These are phyloP conservation scores for Poecilia wingei DNA, from an alignment of 2,797 vertebrate species.

Conservation along the genomic window DNA sequence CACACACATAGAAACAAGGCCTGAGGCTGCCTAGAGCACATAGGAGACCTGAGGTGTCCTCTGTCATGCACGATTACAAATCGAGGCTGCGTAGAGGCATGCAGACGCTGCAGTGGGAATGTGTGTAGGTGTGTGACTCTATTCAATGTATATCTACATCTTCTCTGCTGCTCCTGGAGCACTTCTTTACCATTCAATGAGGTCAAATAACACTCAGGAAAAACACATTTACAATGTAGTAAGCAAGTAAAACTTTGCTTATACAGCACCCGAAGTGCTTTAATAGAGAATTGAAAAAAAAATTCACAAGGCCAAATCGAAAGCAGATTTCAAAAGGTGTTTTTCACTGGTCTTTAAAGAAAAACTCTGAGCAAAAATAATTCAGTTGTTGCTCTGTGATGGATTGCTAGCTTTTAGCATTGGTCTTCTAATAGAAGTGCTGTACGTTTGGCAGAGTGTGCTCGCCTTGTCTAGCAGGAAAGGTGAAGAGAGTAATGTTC, in stretches of 20 bases:
- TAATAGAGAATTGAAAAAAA: not conserved
- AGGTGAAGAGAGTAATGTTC: slow-evolving; percentile 6
- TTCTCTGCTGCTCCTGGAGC: slow-evolving; percentile 34
- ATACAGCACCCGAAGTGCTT: not conserved
- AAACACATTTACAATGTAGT: no score
- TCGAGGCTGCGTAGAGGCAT: slow-evolving; percentile 30
- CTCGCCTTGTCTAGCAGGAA: slow-evolving; percentile 9
- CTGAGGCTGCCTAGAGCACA: slow-evolving; percentile 37
- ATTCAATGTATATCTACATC: slow-evolving; percentile 35
- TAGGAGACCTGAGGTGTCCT: slow-evolving; percentile 64
- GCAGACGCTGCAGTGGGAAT: slow-evolving; percentile 28
- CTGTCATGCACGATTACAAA: slow-evolving; percentile 72
- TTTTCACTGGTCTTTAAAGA: not conserved
- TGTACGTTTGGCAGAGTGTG: slow-evolving; percentile 18
- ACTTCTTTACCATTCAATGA: slow-evolving; percentile 26
- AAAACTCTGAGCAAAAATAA: slow-evolving; percentile 26
- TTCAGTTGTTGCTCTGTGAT: slow-evolving; percentile 29
- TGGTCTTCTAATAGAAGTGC: not conserved
- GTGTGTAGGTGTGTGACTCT: slow-evolving; percentile 12
- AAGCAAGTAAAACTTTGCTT: slow-evolving; percentile 32
- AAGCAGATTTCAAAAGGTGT: not conserved
- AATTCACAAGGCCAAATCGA: not conserved
- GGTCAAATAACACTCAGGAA: slow-evolving; percentile 38
- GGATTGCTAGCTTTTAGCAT: slow-evolving; percentile 4
- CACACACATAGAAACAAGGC: slow-evolving; percentile 44